These are phyloP conservation scores for Sebastes oblongus DNA, from an alignment of 2,797 vertebrate species.

Conservation along the genomic window DNA sequence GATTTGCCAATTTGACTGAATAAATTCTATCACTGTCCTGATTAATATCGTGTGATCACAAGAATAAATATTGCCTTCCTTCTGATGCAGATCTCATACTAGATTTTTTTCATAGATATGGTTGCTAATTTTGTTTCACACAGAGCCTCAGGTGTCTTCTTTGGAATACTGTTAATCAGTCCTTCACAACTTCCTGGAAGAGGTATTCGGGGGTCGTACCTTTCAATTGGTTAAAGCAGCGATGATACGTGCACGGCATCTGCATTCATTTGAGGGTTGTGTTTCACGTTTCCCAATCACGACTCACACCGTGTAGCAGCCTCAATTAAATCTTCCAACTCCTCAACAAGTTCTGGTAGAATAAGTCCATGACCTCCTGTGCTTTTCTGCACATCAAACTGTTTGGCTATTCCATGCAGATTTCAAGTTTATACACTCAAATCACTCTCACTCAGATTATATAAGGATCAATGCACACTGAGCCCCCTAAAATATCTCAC, in stretches of 20 bases:
- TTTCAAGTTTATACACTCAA: conserved; percentile 24
- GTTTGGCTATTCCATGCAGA: conserved; percentile 25
- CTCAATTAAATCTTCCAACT: conserved; percentile 22
- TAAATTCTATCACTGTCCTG: background rate
- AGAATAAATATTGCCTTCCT: background rate
- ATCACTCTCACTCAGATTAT: conserved; percentile 43
- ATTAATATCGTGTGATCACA: background rate
- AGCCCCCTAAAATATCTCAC: conserved; percentile 28
- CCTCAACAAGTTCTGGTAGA: conserved; percentile 16
- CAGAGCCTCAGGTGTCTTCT: conserved; percentile 17
- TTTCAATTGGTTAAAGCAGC: conserved; percentile 27
- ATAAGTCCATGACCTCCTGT: conserved; percentile 1
- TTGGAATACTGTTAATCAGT: conserved; percentile 3
- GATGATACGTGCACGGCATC: conserved; percentile 18
- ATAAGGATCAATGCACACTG: conserved; percentile 35
- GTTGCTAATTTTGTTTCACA: background rate
- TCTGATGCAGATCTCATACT: background rate
- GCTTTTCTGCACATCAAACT: conserved; percentile 22
- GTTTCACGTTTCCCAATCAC: background rate
- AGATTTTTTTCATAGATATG: conserved; percentile 11
- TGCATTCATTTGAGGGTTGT: conserved; percentile 7
- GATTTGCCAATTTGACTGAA: background rate
- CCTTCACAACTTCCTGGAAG: background rate
- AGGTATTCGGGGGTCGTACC: background rate
- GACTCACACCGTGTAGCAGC: background rate